Conservation (phyloP, 2,797 vertebrate genomes). For the Aselliscus stoliczkanus region DNA sequence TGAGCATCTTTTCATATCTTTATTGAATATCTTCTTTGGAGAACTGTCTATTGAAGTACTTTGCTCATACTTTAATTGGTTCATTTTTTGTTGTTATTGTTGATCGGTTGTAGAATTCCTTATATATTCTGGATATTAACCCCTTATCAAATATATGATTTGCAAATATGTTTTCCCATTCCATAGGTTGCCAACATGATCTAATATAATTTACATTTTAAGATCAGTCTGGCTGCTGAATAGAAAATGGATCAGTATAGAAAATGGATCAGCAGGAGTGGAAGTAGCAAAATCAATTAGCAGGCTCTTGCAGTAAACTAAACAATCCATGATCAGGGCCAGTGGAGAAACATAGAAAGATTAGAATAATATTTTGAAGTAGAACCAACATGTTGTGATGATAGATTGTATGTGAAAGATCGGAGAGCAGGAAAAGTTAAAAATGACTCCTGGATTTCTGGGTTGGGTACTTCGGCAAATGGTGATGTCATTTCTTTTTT, state of each 20-base stretch:
- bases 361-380: neutral
- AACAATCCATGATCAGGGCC: neutral
- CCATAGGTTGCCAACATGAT: neutral
- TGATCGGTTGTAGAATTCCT: neutral
- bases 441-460: neutral
- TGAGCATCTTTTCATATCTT: neutral
- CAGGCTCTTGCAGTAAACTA: neutral
- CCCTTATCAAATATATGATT: neutral
- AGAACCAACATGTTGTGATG: neutral
- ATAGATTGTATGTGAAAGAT: neutral
- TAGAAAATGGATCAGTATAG: neutral
- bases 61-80: neutral
- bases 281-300: neutral
- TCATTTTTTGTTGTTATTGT: neutral
- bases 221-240: neutral
- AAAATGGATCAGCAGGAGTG: neutral
- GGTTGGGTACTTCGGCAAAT: neutral
- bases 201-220: conserved; percentile 6
- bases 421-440: neutral
- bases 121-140: neutral
- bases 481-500: neutral
- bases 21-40: neutral
- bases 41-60: neutral
- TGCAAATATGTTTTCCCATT: neutral
- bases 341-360: neutral